These are phyloP conservation scores for Nesidiocoris tenuis DNA, from an alignment of 2,888 invertebrate genomes.

Conservation along the genomic window DNA sequence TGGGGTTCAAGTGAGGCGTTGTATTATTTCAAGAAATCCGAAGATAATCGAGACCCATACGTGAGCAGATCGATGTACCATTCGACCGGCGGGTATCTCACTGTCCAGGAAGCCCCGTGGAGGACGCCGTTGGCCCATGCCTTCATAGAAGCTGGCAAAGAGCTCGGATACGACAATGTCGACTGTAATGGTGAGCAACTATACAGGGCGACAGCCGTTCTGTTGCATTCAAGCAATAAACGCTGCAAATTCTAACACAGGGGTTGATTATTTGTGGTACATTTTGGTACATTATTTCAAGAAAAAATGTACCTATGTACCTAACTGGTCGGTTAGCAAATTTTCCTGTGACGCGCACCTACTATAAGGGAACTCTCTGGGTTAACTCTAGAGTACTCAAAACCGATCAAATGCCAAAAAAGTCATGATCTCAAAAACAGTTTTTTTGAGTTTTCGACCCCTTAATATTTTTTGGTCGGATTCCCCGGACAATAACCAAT, in stretches of 20 bases:
- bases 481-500: no score
- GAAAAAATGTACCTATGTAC: no score
- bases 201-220: not conserved
- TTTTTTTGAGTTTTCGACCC: no score
- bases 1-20: slow-evolving; percentile 81
- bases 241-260: slow-evolving; percentile 61
- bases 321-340: no score
- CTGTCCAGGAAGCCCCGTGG: slow-evolving; percentile 82
- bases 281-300: no score
- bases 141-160: slow-evolving; percentile 79
- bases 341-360: no score
- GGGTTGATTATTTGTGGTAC: no score
- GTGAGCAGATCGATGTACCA: slow-evolving; percentile 76
- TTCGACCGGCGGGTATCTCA: slow-evolving; percentile 75
- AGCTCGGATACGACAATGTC: slow-evolving; percentile 80
- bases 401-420: no score
- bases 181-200: slow-evolving; percentile 68
- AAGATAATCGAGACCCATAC: slow-evolving; percentile 85
- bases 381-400: no score
- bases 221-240: not conserved
- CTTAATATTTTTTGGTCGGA: no score
- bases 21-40: slow-evolving; percentile 86
- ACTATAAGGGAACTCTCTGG: no score
- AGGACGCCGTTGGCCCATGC: slow-evolving; percentile 78
- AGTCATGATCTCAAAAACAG: no score